Evolutionary conservation across 2,797 vertebrate genomes (phyloP), one percentile per base, ranked within the genome.

Genomic region (Acrossocheilus fasciatus): DNA sequence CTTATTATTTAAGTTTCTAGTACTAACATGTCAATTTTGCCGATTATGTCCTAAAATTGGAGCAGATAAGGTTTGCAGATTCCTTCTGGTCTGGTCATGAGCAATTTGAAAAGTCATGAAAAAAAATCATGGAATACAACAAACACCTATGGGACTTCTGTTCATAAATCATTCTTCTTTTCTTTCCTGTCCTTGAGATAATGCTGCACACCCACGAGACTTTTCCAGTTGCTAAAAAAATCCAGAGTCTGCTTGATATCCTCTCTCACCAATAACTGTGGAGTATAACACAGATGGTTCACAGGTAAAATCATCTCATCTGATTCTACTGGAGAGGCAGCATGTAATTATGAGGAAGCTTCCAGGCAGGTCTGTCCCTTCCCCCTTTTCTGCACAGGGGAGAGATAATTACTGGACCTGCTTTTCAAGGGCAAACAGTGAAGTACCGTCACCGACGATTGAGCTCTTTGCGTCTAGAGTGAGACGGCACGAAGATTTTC

Each of bases 331-430:
- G 84, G 88, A 91, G 89, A 87, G 80, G 79, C 87, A 77, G 87
- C 88, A 74, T 90, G 91, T 92, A 91, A 91, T 91, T 92, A 91
- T 88, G 84, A 81, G 87, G 83, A 78, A 88, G 90, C 90, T 92
- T 86, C 74, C 62, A 90, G 89, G 83, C 89, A 90, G 89, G 84
- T 88, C 82, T 30, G 82, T 87, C 86, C 84, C 78, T 87, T 85
- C 88, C 77, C 74, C 91, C 88, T 89, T 87, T 90, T 69, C 52
- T 87, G 89, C 89, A 82, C 77, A 87, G 82, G 86, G 87, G 88
- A 89, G 86, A 87, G 89, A 90, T 91, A 89, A 90, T 91, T 91
- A 90, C 88, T 87, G 86, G 84, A 91, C 87, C 74, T 88, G 83
- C 86, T 86, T 89, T 88, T 91, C 89, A 91, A 91, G 87, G 87